Evolutionary conservation across 2,113 vertebrate genomes (phyloP).

Genomic region (Marcusenius ussheri): DNA sequence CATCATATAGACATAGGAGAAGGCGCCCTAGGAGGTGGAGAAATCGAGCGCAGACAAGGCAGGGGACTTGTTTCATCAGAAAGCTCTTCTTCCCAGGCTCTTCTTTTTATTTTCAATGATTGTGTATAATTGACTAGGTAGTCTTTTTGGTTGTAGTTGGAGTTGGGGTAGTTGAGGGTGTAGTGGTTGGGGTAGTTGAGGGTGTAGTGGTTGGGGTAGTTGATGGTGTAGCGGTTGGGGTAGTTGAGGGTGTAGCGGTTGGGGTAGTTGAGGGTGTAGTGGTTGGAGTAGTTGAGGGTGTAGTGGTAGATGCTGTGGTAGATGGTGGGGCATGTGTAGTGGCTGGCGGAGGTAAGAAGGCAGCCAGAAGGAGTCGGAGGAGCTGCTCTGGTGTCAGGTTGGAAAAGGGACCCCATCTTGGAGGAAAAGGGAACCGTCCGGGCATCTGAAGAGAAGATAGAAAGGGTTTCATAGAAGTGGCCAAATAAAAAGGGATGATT

Average conservation of each 20-base stretch:
- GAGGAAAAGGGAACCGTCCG: background rate
- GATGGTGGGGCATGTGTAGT: background rate
- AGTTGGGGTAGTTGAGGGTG: background rate
- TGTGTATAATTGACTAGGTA: background rate
- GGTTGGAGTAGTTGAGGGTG: background rate
- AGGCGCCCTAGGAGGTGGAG: background rate
- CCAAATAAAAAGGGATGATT: background rate
- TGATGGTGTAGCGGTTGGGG: background rate
- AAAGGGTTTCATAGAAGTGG: background rate
- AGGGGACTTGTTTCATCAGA: background rate
- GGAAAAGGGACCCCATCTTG: background rate
- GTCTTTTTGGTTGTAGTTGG: background rate
- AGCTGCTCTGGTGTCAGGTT: background rate
- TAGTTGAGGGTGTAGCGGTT: background rate
- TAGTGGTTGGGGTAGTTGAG: background rate
- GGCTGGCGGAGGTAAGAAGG: background rate
- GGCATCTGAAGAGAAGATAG: background rate
- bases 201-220: background rate
- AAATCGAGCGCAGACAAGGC: background rate
- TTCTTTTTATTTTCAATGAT: background rate
- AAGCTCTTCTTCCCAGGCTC: background rate
- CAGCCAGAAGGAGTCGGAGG: background rate
- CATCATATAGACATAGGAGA: background rate
- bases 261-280: background rate
- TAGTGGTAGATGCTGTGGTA: background rate